Conservation (phyloP, 2,888 invertebrate species). For the Stegana nigrithorax region DNA sequence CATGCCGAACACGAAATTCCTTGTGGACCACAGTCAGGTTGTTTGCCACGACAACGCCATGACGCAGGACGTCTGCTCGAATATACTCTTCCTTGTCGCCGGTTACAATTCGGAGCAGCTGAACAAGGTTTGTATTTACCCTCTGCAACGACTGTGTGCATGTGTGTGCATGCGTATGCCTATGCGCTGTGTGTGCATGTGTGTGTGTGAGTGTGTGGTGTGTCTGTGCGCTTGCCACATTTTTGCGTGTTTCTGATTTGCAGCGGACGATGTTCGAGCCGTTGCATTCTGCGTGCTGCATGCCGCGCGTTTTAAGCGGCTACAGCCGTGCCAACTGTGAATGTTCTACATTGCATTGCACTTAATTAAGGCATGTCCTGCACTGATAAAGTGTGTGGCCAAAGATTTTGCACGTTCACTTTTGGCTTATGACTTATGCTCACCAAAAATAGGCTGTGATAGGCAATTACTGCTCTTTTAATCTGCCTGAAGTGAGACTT, state of each 20-base stretch:
- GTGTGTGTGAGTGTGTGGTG: background rate
- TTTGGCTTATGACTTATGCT: too few relatives aligned
- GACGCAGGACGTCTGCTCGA: slow-evolving; percentile 72
- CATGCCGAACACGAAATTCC: slow-evolving; percentile 67
- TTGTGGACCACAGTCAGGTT: slow-evolving; percentile 65
- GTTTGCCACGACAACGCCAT: slow-evolving; percentile 70
- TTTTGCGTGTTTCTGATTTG: slow-evolving; percentile 1
- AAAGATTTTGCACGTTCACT: too few relatives aligned
- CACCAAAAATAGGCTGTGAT: too few relatives aligned
- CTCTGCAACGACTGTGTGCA: slow-evolving; percentile 23
- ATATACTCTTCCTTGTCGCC: slow-evolving; percentile 73
- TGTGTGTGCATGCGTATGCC: background rate
- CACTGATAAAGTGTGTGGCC: slow-evolving; percentile 21
- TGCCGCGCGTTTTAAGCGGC: background rate
- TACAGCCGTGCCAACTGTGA: background rate
- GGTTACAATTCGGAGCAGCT: slow-evolving; percentile 73
- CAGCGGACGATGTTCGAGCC: slow-evolving; percentile 2
- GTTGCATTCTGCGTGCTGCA: background rate
- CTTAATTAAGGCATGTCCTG: slow-evolving; percentile 40
- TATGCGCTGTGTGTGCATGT: background rate
- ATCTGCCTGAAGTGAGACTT: too few relatives aligned
- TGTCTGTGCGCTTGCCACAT: background rate
- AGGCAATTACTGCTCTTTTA: too few relatives aligned
- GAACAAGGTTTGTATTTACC: slow-evolving; percentile 70
- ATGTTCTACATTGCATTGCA: slow-evolving; percentile 41